Evolutionary conservation across 2,797 vertebrate genomes (phyloP).

Genomic region (Meriones psammophilus): DNA sequence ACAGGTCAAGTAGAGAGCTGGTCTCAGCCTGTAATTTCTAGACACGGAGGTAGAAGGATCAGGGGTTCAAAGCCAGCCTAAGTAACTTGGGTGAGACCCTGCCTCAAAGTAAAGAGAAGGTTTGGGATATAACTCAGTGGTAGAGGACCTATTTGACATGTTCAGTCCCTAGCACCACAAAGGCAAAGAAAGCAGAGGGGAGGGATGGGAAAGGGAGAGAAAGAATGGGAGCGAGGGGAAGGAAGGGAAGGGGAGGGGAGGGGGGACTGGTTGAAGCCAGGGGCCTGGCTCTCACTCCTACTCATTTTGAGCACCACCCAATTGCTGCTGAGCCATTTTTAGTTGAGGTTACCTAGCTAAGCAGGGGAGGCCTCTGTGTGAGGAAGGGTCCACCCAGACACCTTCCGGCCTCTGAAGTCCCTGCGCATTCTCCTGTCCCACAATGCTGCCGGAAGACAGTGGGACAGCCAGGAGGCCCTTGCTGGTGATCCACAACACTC

Average conservation of each 20-base stretch:
- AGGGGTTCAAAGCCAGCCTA: background rate
- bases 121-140: background rate
- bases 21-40: background rate
- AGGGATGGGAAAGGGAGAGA: no score
- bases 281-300: background rate
- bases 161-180: background rate
- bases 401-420: background rate
- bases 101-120: background rate
- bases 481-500: background rate
- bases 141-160: background rate
- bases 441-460: background rate
- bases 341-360: background rate
- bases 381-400: background rate
- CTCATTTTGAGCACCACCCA: background rate
- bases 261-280: background rate
- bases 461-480: background rate
- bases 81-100: background rate
- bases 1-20: background rate
- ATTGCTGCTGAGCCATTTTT: background rate
- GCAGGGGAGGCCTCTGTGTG: background rate
- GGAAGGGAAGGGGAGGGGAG: no score
- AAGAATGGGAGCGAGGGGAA: accelerated
- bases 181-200: background rate
- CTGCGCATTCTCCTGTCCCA: background rate
- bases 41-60: background rate